These are phyloP conservation scores for Drosophila diplacantha DNA, from an alignment of 2,888 invertebrate species.

Conservation along the genomic window DNA sequence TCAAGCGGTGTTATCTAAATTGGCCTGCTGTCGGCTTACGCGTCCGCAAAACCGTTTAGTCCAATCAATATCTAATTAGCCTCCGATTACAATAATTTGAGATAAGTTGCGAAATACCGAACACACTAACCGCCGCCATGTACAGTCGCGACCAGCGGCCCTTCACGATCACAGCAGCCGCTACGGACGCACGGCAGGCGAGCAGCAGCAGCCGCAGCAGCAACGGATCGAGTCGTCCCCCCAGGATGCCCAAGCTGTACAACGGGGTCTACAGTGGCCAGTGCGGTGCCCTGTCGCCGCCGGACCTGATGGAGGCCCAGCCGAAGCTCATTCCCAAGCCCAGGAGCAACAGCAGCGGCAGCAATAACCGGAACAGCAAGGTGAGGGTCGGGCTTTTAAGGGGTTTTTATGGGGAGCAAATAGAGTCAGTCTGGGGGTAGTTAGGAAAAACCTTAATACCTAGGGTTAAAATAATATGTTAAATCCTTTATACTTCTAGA, in stretches of 20 bases:
- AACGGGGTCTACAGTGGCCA: conserved; percentile 47
- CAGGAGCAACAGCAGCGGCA: conserved; percentile 53
- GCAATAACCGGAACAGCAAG: conserved; percentile 57
- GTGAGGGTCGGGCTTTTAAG: conserved; percentile 45
- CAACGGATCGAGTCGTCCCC: neutral
- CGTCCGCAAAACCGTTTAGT: conserved; percentile 38
- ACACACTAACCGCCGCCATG: conserved; percentile 9
- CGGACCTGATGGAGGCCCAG: conserved; percentile 71
- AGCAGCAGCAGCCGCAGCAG: conserved; percentile 8
- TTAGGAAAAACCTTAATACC: neutral
- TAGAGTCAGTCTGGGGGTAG: neutral
- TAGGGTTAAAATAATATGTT: neutral
- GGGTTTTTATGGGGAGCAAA: neutral
- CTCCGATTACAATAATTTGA: conserved; percentile 49
- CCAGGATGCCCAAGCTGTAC: conserved; percentile 69
- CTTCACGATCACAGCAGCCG: conserved; percentile 51
- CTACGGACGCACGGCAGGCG: conserved; percentile 9
- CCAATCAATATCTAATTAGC: conserved; percentile 67
- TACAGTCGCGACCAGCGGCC: conserved; percentile 57
- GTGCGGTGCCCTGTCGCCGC: conserved; percentile 49
- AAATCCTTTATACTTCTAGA: neutral
- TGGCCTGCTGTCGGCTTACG: conserved; percentile 31
- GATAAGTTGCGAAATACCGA: conserved; percentile 53
- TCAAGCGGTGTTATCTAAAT: conserved; percentile 52
- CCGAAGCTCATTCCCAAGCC: conserved; percentile 63